Base-by-base conservation (phyloP, 2,888 invertebrate species). In the Zonitis immaculata region DNA sequence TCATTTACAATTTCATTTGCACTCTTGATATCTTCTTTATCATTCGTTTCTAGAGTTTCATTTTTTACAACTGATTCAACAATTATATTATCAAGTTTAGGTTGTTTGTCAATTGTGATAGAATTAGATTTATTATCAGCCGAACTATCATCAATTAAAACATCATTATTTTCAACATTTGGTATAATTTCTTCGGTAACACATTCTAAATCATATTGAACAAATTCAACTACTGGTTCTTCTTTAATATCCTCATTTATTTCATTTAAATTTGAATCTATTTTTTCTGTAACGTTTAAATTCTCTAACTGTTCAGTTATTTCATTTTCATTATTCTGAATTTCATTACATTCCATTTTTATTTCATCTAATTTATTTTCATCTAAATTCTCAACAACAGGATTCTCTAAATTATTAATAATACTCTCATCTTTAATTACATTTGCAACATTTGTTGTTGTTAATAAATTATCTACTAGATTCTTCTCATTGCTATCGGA, bases 151-250 rank as follows among this genome's bases (percentile, higher is more conserved):
- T 60, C 57, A 28, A 53, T 55, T 1, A 59, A 49, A n/a, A 48
- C 51, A 46, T 60, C 58, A 22, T 56, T 51, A 42, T 57, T 58
- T 44, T 55, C 61, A 45, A 50, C 49, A 28, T 42, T 47, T 12
- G 54, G 42, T 30, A 59, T 49, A 51, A 61, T 49, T 47, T 61
- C 61, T 56, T 63, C 70, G 5, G 65, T 60, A 47, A 68, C 58
- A 59, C 67, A 70, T 51, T 69, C 70, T 1, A 67, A 60, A 32
- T 63, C 54, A 39, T 66, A 46, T 44, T 63, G 64, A 27, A 57
- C 52, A 42, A 50, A 51, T 20, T 50, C 52, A 14, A 57, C 46
- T 12, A 52, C 49, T 47, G 49, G 48, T 55, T 61, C 54, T 39
- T 56, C 57, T 30, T 42, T n/a, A n/a, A n/a, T n/a, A n/a, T n/a